Base-by-base conservation (phyloP, 2,113 vertebrate genomes). In the Uria aalge region DNA sequence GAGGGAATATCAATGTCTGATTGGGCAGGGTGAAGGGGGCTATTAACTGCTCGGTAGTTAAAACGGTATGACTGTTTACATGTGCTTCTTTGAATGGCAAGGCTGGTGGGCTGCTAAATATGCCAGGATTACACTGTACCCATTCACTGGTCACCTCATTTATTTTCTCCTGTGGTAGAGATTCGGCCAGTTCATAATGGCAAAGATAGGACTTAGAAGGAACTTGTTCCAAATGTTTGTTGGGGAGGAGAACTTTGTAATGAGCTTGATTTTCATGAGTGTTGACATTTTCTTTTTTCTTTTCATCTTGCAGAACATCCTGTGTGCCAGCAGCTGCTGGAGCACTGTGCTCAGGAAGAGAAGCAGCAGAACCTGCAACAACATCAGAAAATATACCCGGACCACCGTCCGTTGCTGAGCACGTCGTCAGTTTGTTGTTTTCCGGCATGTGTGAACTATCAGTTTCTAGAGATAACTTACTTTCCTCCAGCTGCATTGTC, bases 21-120 rank as follows among this genome's bases (percentile, higher is more conserved):
- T 98, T 97, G 3, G 98, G 97, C 36, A 98, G 73, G 15, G 97
- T 84, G 72, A 98, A 97, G 1, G 98, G 98, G 53, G 98, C 84
- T 59, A 98, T 93, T 14, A 98, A 76, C 73, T 98, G 98, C 55
- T 98, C 98, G 0, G 97, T 84, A 5, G 96, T 94, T 7, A 98
- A 95, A 64, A 98, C 98, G 45, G 97, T 66, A 38, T 98, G 98
- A 5, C 93, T 95, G 78, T 96, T 97, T 8, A 97, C 56, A 2
- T 97, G 98, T 81, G 97, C 96, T 96, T 99, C 98, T 92, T 98
- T 98, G 95, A 98, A 98, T 1, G 96, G 97, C 57, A 95, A 62
- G 30, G 97, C 95, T 26, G 96, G 95, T 3, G 97, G 98, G 45
- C 95, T 95, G 32, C 96, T 94, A 15, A 98, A 98, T 22, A 98